phyloP scores from a whole-genome alignment of 2,888 invertebrate species.

The Platycheirus rosarum region DNA sequence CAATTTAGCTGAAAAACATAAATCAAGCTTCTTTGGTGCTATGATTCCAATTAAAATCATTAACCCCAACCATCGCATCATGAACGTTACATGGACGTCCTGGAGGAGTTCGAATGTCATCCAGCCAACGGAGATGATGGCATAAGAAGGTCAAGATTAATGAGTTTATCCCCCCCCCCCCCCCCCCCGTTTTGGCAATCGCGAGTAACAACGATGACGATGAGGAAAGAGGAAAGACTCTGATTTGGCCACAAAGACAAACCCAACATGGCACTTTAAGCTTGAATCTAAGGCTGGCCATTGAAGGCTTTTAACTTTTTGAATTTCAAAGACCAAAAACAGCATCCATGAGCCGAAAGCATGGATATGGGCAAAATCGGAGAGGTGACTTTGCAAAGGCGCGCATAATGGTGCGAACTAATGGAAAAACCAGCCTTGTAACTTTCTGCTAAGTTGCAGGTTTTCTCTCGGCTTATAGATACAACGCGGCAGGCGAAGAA shows the following conservation, averaged over 20 bases:
- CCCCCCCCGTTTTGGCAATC: not conserved
- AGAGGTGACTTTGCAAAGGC: not conserved
- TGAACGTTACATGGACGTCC: no score
- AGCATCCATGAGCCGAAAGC: not conserved
- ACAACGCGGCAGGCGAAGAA: not conserved
- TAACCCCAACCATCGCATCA: not conserved
- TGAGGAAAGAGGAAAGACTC: slow-evolving; percentile 7
- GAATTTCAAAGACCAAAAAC: not conserved
- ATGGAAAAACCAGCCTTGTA: not conserved
- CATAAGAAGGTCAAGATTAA: slow-evolving; percentile 23
- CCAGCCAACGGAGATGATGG: not conserved
- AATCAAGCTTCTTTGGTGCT: slow-evolving; percentile 6
- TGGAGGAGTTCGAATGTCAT: not conserved
- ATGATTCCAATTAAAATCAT: slow-evolving; percentile 43
- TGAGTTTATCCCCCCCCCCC: not conserved
- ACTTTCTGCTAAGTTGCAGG: not conserved
- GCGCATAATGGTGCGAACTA: not conserved
- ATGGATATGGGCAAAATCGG: not conserved
- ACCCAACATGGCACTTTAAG: not conserved
- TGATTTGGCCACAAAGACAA: slow-evolving; percentile 6
- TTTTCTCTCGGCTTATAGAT: no score
- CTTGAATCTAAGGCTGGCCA: not conserved
- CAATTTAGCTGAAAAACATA: slow-evolving; percentile 19
- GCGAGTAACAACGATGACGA: not conserved
- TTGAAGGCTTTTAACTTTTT: not conserved